Conservation (phyloP, 2,797 vertebrate species). For the Smutsia gigantea region DNA sequence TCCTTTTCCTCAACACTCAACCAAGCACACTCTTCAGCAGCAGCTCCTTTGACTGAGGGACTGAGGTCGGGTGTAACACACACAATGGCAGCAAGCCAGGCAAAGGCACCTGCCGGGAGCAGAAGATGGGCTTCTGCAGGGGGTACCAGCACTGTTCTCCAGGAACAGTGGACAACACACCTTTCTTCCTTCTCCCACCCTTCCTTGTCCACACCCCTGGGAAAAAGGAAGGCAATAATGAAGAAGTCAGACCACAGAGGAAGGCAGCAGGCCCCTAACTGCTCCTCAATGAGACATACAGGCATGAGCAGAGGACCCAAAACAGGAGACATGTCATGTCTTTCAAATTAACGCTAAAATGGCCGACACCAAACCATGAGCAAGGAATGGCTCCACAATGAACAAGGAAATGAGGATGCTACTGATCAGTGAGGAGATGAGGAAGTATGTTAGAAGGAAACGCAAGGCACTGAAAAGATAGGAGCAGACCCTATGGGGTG, state of each 20-base stretch:
- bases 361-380: background rate
- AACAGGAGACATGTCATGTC: background rate
- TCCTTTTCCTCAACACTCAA: background rate
- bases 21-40: background rate
- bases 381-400: background rate
- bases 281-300: background rate
- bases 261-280: background rate
- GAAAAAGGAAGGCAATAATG: background rate
- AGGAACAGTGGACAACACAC: background rate
- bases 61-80: background rate
- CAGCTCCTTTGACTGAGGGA: background rate
- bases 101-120: background rate
- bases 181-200: background rate
- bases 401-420: background rate
- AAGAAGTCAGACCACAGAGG: slow-evolving; percentile 1
- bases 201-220: background rate
- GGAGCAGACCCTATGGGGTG: background rate
- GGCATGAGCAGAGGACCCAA: background rate
- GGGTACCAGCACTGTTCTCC: background rate
- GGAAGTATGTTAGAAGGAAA: background rate
- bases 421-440: background rate
- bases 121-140: background rate
- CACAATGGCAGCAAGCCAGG: background rate
- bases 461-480: background rate
- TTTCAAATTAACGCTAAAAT: background rate